Base-by-base conservation (phyloP, 1,140 invertebrate species). In the Plutomurus gul region DNA sequence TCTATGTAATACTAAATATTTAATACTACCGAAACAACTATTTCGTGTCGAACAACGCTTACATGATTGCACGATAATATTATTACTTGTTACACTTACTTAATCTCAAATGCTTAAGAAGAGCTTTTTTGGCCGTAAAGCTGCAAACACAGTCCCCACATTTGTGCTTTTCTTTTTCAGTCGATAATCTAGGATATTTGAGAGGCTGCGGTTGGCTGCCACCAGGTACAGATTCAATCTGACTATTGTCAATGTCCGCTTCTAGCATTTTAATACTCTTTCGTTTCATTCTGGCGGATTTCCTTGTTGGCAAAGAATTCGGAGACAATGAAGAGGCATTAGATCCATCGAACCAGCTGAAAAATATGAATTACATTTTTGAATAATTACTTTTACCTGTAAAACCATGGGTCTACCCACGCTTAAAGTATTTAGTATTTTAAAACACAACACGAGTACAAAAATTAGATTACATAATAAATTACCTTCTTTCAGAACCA, bases 191-290 rank as follows among this genome's bases (percentile, higher is more conserved):
- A 0, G 27, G 27, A n/a, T 33, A 16, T n/a, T 65, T 56, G n/a
- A n/a, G n/a, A 56, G 11, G 30, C 56, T n/a, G 10, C 8, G 27
- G 56, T 7, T 65, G 25, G 27, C 27, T 51, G 47, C 47, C 36
- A 33, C 36, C n/a, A 27, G 56, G 18, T 27, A 27, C 10, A 5
- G 56, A 33, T 33, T 65, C 56, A 5, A 6, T 30, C 16, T 65
- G 56, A 33, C 56, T 65, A 8, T 65, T 65, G 56, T 65, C 56
- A 36, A 33, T 65, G 8, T 65, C 56, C 8, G 56, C 56, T 36
- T 65, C 56, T n/a, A 65, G 16, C 56, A 65, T 65, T 65, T 65
- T 65, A 33, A 65, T 65, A 30, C 56, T 65, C 36, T 65, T 65
- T 4, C 56, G 27, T 33, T 65, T 65, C 0, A 30, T 65, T 36